Evolutionary conservation across 1,140 invertebrate species (phyloP).

Genomic region (Dysdera silvatica): DNA sequence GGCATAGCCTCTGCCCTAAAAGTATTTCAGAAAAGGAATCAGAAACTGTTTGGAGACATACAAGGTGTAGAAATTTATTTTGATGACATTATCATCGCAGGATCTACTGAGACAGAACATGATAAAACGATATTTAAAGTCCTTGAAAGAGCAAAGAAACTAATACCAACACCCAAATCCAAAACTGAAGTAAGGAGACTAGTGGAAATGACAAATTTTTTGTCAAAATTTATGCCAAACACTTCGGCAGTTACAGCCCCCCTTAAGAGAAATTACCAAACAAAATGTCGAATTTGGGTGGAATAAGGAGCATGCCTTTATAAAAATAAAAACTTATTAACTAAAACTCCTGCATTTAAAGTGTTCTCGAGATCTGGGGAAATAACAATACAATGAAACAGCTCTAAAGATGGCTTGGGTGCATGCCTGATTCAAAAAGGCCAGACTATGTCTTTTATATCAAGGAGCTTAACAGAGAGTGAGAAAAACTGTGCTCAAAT

Average conservation of each 20-base stretch:
- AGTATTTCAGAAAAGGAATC: constrained; percentile 8
- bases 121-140: constrained; percentile 3
- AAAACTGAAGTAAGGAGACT: constrained; percentile 13
- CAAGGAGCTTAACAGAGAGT: neutral
- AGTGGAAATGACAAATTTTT: constrained; percentile 13
- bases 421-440: neutral
- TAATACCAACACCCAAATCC: constrained; percentile 6
- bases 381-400: constrained; percentile 2
- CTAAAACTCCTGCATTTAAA: constrained; percentile 5
- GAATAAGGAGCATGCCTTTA: constrained; percentile 7
- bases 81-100: constrained; percentile 15
- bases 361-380: neutral
- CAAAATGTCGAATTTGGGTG: constrained; percentile 8
- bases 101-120: neutral
- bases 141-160: constrained; percentile 9
- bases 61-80: constrained; percentile 3
- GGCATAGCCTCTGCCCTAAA: constrained; percentile 46
- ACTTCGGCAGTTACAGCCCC: constrained; percentile 8
- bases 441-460: constrained; percentile 3
- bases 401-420: constrained; percentile 1
- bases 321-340: constrained; percentile 15
- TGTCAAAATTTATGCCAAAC: constrained; percentile 17
- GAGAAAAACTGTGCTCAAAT: constrained; percentile 43
- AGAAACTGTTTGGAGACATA: constrained; percentile 16
- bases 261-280: neutral